A percentile compares a stretch with the other conserved stretches of the same genome.
phyloP scores from a whole-genome alignment of 2,888 invertebrate species.

The Aleiodes alternator region DNA sequence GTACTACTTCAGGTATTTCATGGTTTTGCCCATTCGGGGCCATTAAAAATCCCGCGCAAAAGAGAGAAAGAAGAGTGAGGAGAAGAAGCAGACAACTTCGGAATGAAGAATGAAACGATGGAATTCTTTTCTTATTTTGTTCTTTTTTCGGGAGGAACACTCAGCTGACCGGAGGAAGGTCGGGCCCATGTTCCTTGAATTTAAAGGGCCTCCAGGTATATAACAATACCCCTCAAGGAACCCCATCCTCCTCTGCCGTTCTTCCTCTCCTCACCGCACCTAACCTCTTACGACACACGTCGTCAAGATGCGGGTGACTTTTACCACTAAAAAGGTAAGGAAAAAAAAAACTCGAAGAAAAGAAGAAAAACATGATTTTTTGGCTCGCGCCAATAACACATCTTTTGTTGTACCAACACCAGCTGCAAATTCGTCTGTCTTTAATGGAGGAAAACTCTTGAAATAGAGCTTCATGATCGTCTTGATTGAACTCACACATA shows the following conservation, averaged over 20 bases:
- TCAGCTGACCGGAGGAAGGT: constrained; percentile 53
- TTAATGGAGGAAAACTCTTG: constrained; percentile 49
- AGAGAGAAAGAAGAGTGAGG: neutral
- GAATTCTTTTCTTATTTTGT: constrained; percentile 2
- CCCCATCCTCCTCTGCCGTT: neutral
- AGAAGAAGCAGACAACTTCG: constrained; percentile 23
- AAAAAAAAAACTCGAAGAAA: neutral
- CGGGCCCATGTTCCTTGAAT: constrained; percentile 48
- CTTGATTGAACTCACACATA: constrained; percentile 35
- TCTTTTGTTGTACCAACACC: constrained; percentile 26
- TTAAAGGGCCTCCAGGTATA: constrained; percentile 57
- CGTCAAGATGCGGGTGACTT: constrained; percentile 41
- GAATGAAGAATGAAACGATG: constrained; percentile 20
- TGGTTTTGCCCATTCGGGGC: neutral
- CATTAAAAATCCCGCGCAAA: constrained; percentile 3
- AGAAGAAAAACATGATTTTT: constrained; percentile 19
- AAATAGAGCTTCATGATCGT: constrained; percentile 39
- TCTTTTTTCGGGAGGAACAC: constrained; percentile 33
- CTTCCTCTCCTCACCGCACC: no score
- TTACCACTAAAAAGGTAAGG: constrained; percentile 10
- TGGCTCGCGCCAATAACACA: constrained; percentile 37
- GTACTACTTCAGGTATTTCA: constrained; percentile 33
- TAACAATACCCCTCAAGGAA: constrained; percentile 9
- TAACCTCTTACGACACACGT: neutral
- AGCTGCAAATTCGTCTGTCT: constrained; percentile 36